Percentiles rank a stretch among this genome's conserved stretches.
Conservation (phyloP, 2,797 vertebrate species). For the Enteromius radiatus region DNA sequence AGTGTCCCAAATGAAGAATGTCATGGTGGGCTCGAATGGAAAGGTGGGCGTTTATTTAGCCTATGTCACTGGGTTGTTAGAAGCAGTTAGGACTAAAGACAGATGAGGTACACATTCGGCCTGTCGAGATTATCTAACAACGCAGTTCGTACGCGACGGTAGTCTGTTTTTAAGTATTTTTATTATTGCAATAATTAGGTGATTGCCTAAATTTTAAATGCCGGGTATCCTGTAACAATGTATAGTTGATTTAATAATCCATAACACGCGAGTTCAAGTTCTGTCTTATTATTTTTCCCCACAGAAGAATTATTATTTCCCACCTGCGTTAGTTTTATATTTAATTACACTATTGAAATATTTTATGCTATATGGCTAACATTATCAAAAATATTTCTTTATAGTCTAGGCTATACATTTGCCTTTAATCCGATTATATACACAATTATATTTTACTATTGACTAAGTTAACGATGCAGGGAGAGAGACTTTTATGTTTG, state of each 20-base stretch:
- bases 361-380: background rate
- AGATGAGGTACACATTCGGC: background rate
- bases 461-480: too few relatives aligned
- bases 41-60: conserved; percentile 36
- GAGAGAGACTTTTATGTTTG: background rate
- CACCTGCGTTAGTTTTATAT: background rate
- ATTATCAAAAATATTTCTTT: background rate
- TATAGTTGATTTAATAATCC: background rate
- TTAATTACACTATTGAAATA: background rate
- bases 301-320: background rate
- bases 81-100: background rate
- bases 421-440: background rate
- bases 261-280: background rate
- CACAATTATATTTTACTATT: background rate
- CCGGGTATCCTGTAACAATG: background rate
- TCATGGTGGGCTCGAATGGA: background rate
- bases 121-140: background rate
- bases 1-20: background rate
- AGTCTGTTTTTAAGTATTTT: background rate
- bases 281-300: background rate
- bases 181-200: background rate
- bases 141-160: background rate
- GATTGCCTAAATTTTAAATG: background rate
- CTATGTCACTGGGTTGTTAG: conserved; percentile 4
- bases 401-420: background rate